Percentiles rank a stretch among this genome's conserved stretches.
phyloP scores from a whole-genome alignment of 1,140 invertebrate genomes.

The Conopomorpha cramerella region DNA sequence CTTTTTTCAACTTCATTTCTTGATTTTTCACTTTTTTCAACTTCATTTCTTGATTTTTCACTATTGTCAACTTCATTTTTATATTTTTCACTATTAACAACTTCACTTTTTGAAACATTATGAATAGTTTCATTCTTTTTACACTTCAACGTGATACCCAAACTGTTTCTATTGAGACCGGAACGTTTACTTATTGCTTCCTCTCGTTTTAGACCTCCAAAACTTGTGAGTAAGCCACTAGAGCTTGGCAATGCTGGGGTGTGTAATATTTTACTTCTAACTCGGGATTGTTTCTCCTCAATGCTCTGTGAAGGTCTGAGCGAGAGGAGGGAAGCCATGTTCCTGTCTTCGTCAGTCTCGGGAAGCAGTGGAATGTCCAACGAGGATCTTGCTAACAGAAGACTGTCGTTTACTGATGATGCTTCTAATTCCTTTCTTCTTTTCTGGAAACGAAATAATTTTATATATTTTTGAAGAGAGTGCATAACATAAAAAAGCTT shows the following conservation, averaged over 20 bases:
- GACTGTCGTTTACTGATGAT: slow-evolving; percentile 68
- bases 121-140: slow-evolving; percentile 12
- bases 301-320: slow-evolving; percentile 62
- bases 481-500: too few relatives aligned
- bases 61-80: slow-evolving; percentile 1
- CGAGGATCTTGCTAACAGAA: slow-evolving; percentile 77
- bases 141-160: slow-evolving; percentile 43
- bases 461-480: too few relatives aligned
- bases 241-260: slow-evolving; percentile 63
- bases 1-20: too few relatives aligned
- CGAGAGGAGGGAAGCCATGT: slow-evolving; percentile 76
- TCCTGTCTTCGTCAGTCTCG: slow-evolving; percentile 79
- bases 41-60: slow-evolving; percentile 5
- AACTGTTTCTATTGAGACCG: slow-evolving; percentile 28
- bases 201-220: slow-evolving; percentile 60
- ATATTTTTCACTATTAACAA: too few relatives aligned
- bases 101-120: too few relatives aligned
- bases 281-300: slow-evolving; percentile 53
- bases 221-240: slow-evolving; percentile 56
- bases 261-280: slow-evolving; percentile 60
- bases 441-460: slow-evolving; percentile 61
- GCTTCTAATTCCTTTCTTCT: slow-evolving; percentile 77
- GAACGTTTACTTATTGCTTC: slow-evolving; percentile 47
- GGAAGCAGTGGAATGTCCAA: slow-evolving; percentile 78
- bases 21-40: too few relatives aligned